Evolutionary conservation across 2,888 invertebrate species (phyloP), one percentile per base, ranked within the genome.

Genomic region (Baccha elongata): DNA sequence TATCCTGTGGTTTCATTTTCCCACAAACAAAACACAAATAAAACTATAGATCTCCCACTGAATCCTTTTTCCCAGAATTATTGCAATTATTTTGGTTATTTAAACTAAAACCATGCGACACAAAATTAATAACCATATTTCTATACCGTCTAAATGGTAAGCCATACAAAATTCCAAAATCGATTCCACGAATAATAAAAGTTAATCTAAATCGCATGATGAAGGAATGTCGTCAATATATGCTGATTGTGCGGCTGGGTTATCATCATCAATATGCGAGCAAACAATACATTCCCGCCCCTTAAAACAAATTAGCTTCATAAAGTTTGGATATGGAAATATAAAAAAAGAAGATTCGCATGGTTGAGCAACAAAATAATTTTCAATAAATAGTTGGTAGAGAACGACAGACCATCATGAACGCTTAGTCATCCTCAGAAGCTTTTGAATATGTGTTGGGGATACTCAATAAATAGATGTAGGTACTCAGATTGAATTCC

Each of bases 361-460:
- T 48, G 48, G 52, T 40, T 52, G 50, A 53, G 17, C 67, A 50
- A 1, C 4, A n/a, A 42, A 83, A 83, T 72, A 78, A 83, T 68
- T 83, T 83, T 42, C 40, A 11, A 71, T 48, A 76, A 76, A 60
- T 60, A 55, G 69, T 46, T 58, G 46, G 13, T 19, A n/a, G 32
- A 8, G 29, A n/a, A 13, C 13, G 3, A 3, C 15, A 3, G 42
- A 42, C 8, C 7, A 8, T 8, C 3, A 42, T 8, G 17, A 11
- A 29, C 15, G 64, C 74, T 75, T 55, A 80, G 42, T 75, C 78
- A 72, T 15, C 64, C 40, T 17, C 42, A 42, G 42, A 62, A 60
- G 19, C 62, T 40, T n/a, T n/a, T n/a, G 0, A 32, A 8, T 37
- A 32, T 13, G 29, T 48, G n/a, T n/a, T n/a, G n/a, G n/a, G n/a